These are phyloP conservation scores for Anisognathus igniventris DNA, from an alignment of 2,797 vertebrate genomes.

Conservation along the genomic window DNA sequence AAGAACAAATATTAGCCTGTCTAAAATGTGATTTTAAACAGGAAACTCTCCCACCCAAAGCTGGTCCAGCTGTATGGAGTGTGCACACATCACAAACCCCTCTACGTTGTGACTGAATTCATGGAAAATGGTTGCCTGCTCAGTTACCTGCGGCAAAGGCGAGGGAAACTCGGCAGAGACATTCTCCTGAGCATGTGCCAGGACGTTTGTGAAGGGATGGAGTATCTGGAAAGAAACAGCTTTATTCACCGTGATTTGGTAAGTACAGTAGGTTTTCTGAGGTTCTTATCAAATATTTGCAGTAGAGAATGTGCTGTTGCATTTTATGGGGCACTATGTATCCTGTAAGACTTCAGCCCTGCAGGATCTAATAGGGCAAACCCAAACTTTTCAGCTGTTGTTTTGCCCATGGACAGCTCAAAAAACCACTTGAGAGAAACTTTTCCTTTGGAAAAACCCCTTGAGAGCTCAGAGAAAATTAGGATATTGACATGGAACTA, in stretches of 20 bases:
- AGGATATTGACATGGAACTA: neutral
- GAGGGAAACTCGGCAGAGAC: slow-evolving; percentile 7
- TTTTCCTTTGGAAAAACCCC: neutral
- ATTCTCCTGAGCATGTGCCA: slow-evolving; percentile 80
- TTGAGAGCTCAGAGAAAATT: neutral
- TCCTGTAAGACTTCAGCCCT: neutral
- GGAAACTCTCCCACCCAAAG: slow-evolving; percentile 83
- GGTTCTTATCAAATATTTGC: neutral
- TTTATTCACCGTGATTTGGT: slow-evolving; percentile 90
- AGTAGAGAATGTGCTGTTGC: neutral
- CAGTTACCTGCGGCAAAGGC: slow-evolving; percentile 72
- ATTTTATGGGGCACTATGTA: neutral
- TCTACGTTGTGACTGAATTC: slow-evolving; percentile 85
- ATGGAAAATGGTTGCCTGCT: slow-evolving; percentile 87
- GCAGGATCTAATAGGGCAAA: neutral
- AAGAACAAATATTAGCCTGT: neutral
- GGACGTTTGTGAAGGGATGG: slow-evolving; percentile 87
- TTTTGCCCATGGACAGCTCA: neutral
- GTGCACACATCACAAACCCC: slow-evolving; percentile 75
- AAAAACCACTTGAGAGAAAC: neutral
- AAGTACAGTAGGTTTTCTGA: slow-evolving; percentile 4
- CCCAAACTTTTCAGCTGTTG: neutral
- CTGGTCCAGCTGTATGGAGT: slow-evolving; percentile 89
- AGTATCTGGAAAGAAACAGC: slow-evolving; percentile 80
- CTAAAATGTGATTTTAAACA: slow-evolving; percentile 32